Evolutionary conservation across 2,113 vertebrate genomes (phyloP).

Genomic region (Pterocles gutturalis): DNA sequence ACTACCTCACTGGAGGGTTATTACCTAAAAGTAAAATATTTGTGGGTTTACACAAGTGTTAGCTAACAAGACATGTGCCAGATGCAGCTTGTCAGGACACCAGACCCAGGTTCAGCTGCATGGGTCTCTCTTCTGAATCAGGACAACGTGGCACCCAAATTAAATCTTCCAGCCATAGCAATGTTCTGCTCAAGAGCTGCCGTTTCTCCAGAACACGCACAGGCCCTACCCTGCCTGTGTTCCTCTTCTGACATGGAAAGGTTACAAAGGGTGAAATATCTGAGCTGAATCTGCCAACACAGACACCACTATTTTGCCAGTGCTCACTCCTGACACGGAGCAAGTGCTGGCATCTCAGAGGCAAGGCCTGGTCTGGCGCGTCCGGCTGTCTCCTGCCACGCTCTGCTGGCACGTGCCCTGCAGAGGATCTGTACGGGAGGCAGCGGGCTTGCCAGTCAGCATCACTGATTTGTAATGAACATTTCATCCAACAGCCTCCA

Average conservation of each 20-base stretch:
- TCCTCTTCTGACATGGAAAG: not conserved
- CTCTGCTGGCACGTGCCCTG: not conserved
- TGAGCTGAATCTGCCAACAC: not conserved
- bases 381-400: not conserved
- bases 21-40: not conserved
- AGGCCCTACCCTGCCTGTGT: not conserved
- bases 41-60: not conserved
- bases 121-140: not conserved
- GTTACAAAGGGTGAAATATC: not conserved
- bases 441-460: not conserved
- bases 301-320: not conserved
- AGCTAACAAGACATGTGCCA: not conserved
- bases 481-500: not conserved
- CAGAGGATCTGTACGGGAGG: not conserved
- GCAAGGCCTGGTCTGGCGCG: not conserved
- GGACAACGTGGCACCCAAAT: not conserved
- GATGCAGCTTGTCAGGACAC: not conserved
- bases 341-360: not conserved
- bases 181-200: not conserved
- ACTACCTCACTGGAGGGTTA: not conserved
- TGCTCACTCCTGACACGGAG: not conserved
- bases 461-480: not conserved
- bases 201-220: not conserved
- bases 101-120: not conserved
- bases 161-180: not conserved